Base-by-base conservation (phyloP, 2,888 invertebrate species). In the Ophraella communa region DNA sequence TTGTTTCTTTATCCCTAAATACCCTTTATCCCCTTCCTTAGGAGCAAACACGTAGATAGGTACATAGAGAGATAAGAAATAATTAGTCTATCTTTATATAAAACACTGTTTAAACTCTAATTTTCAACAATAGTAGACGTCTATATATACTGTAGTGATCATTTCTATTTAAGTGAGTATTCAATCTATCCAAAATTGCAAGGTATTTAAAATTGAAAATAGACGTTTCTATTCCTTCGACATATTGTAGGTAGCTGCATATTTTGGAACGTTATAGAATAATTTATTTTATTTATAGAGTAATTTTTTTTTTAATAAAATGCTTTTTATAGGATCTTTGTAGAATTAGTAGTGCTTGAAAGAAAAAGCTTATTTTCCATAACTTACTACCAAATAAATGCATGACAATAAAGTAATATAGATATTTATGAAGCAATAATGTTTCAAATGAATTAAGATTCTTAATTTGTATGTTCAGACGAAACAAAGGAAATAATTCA, bases 41-140 rank as follows among this genome's bases (percentile, higher is more conserved):
- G 66, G 78, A 76, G 78, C 78, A 77, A 75, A 76, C 78, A 78
- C 79, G 78, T 76, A 71, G 74, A 76, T 76, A 76, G 78, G 80
- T 82, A 82, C 81, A 82, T 82, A 81, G 82, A 82, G 82, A 82
- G 81, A 80, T 74, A 59, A 67, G 65, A 57, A 52, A 55, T 44
- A 42, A 14, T 49, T 62, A 65, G 65, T 62, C 56, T 17, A 33
- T 51, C 39, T 35, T 7, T 52, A 18, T 20, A 35, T 35, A 39
- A 59, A 7, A 51, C 7, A 17, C 23, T 51, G 17, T 44, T 17
- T 20, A 47, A 45, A 47, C 39, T 62, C 20, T 54, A 18, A 45
- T 62, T 55, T 62, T 47, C 27, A 39, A 42, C 39, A 65, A 56
- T 57, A 65, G 60, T 61, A 52, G 61, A 56, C 65, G 44, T 55